Conservation (phyloP, 1,140 invertebrate genomes). For the Eumaeus atala region DNA sequence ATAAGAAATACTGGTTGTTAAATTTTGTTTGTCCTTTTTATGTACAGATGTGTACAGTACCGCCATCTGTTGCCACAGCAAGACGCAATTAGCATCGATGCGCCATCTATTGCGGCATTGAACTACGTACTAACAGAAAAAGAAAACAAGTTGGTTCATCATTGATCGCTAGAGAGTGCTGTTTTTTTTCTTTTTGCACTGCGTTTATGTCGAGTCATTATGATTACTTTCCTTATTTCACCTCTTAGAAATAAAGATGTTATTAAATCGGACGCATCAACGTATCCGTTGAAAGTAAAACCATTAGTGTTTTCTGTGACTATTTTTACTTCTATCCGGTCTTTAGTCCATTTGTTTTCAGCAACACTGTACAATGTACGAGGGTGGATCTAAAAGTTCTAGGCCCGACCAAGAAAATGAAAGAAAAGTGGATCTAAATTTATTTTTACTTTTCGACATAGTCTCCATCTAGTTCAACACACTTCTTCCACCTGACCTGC, state of each 20-base stretch:
- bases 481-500: too few relatives aligned
- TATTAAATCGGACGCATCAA: neutral
- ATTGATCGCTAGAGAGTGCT: conserved; percentile 43
- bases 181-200: conserved; percentile 37
- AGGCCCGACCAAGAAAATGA: too few relatives aligned
- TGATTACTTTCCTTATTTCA: neutral
- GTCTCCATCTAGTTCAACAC: too few relatives aligned
- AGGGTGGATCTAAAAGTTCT: too few relatives aligned
- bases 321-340: too few relatives aligned
- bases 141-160: conserved; percentile 22
- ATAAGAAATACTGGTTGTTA: too few relatives aligned
- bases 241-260: conserved; percentile 3
- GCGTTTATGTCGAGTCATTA: conserved; percentile 9
- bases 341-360: too few relatives aligned
- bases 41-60: conserved; percentile 23
- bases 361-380: too few relatives aligned
- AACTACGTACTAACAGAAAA: conserved; percentile 19
- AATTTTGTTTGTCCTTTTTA: conserved; percentile 26
- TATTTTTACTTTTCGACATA: too few relatives aligned
- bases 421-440: too few relatives aligned
- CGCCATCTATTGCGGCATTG: conserved; percentile 32
- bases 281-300: neutral
- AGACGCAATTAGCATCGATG: neutral
- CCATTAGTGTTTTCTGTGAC: neutral
- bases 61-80: conserved; percentile 34